Conservation (phyloP, 2,113 vertebrate genomes). For the Sorex araneus region DNA sequence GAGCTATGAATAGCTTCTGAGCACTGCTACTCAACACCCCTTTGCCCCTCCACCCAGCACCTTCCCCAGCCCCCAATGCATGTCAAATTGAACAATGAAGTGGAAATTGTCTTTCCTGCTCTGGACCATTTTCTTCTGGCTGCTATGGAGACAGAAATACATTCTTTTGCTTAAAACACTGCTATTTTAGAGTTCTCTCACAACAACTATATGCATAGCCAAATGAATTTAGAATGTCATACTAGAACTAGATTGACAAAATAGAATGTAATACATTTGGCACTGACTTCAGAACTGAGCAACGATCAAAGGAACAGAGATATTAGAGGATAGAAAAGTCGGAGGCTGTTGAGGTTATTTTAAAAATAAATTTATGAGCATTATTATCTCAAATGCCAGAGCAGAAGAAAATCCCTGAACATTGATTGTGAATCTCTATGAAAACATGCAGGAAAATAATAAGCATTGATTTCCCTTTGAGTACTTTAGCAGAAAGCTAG, state of each 20-base stretch:
- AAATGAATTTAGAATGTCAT: conserved; percentile 21
- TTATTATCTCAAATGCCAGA: neutral
- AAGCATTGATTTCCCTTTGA: neutral
- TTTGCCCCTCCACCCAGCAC: too few relatives aligned
- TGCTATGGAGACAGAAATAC: neutral
- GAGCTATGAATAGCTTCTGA: too few relatives aligned
- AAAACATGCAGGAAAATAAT: neutral
- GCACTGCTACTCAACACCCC: too few relatives aligned
- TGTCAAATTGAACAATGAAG: neutral
- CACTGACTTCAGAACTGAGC: neutral
- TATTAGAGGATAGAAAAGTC: neutral
- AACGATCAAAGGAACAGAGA: neutral
- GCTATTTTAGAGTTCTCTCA: neutral
- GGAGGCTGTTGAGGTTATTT: neutral
- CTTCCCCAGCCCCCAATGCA: neutral
- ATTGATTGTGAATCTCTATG: neutral
- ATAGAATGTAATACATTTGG: neutral
- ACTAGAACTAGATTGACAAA: neutral
- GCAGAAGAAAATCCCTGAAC: neutral
- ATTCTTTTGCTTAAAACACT: neutral
- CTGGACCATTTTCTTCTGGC: neutral
- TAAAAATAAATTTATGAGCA: conserved; percentile 33
- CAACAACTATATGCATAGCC: neutral
- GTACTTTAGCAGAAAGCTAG: neutral
- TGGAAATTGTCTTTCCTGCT: neutral